These are phyloP conservation scores for Drosophila mojavensis DNA, from an alignment of 1,140 invertebrate species.

Conservation along the genomic window DNA sequence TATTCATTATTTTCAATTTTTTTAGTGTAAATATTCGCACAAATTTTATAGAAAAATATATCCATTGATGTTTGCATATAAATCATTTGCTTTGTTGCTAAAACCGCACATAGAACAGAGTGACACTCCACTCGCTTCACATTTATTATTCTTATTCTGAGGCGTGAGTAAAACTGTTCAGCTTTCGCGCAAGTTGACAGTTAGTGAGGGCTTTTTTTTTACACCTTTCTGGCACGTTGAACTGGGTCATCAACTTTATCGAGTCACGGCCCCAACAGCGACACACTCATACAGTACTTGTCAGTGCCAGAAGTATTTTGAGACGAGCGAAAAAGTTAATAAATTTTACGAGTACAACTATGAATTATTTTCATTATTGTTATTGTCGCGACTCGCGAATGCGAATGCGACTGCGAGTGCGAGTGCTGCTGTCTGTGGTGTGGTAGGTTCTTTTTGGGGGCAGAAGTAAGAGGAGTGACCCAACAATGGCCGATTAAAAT, in stretches of 20 bases:
- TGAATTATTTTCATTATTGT: slow-evolving; percentile 78
- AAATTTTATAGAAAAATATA: too few relatives aligned
- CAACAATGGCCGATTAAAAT: slow-evolving; percentile 72
- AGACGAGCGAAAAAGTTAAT: slow-evolving; percentile 64
- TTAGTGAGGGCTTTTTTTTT: neutral
- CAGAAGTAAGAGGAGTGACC: slow-evolving; percentile 26
- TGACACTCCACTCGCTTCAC: too few relatives aligned
- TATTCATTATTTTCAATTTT: too few relatives aligned
- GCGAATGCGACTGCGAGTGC: too few relatives aligned
- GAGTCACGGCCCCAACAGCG: slow-evolving; percentile 35
- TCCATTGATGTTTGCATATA: too few relatives aligned
- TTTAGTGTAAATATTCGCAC: too few relatives aligned
- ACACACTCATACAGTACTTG: slow-evolving; percentile 29
- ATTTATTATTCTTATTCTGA: too few relatives aligned
- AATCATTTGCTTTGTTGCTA: too few relatives aligned
- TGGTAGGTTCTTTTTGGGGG: slow-evolving; percentile 23
- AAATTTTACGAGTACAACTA: slow-evolving; percentile 73
- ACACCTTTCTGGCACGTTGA: slow-evolving; percentile 28
- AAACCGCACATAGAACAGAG: too few relatives aligned
- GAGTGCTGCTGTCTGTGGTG: neutral
- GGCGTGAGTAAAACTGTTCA: too few relatives aligned
- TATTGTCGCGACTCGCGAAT: slow-evolving; percentile 29
- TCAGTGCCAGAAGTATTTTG: slow-evolving; percentile 49
- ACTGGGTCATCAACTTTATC: slow-evolving; percentile 62
- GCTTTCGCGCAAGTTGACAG: too few relatives aligned